Evolutionary conservation across 2,888 invertebrate species (phyloP).

Genomic region (Scaptomyza caliginosa): DNA sequence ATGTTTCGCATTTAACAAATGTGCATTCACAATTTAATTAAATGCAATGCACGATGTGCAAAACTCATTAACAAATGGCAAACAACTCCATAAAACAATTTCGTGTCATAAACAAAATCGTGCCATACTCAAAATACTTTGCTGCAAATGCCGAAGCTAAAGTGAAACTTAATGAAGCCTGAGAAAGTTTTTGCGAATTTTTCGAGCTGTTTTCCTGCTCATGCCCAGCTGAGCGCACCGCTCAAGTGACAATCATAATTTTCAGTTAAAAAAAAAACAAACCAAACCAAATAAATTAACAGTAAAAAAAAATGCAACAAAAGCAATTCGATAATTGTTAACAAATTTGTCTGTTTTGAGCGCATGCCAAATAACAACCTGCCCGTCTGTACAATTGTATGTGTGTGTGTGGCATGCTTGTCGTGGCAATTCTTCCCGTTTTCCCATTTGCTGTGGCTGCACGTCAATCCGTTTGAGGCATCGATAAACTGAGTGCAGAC

Average conservation of each 20-base stretch:
- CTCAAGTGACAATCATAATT: constrained; percentile 71
- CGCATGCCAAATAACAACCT: constrained; percentile 40
- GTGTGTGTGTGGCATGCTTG: constrained; percentile 26
- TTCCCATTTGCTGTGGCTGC: constrained; percentile 7
- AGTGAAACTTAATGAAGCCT: constrained; percentile 80
- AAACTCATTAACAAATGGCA: constrained; percentile 68
- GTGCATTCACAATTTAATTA: constrained; percentile 59
- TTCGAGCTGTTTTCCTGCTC: constrained; percentile 5
- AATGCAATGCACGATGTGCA: constrained; percentile 72
- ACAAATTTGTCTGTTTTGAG: constrained; percentile 68
- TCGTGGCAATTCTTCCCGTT: constrained; percentile 6
- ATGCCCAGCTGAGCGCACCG: constrained; percentile 27
- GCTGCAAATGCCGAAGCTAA: constrained; percentile 51
- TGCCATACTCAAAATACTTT: constrained; percentile 57
- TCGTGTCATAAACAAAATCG: constrained; percentile 78
- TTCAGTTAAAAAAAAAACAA: constrained; percentile 12
- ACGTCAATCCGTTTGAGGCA: constrained; percentile 27
- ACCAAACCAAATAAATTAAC: constrained; percentile 21
- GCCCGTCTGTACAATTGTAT: not conserved
- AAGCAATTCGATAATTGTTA: constrained; percentile 67
- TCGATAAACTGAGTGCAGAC: constrained; percentile 28
- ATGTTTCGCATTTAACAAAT: constrained; percentile 34
- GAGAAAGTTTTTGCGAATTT: constrained; percentile 66
- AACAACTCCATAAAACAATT: constrained; percentile 73
- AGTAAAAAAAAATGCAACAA: constrained; percentile 24